Percentiles rank a stretch among this genome's conserved stretches.
These are phyloP conservation scores for Parus major DNA, from an alignment of 2,113 vertebrate genomes.

Conservation along the genomic window DNA sequence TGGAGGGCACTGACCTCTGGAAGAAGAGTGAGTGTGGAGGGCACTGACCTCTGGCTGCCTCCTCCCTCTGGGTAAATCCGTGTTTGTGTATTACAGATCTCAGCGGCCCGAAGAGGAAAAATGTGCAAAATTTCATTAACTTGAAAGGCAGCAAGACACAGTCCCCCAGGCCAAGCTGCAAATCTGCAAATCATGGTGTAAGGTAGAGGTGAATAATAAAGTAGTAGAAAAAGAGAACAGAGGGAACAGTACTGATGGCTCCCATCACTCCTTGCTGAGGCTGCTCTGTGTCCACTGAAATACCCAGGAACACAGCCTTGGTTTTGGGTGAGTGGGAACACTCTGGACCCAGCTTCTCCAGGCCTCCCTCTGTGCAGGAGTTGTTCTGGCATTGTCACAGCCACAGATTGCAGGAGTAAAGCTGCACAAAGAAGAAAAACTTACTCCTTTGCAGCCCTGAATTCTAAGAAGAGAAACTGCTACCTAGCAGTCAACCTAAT, in stretches of 20 bases:
- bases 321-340: not conserved
- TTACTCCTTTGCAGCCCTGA: not conserved
- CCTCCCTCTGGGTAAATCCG: not conserved
- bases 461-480: not conserved
- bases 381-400: not conserved
- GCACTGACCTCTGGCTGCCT: not conserved
- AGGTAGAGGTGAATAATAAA: not conserved
- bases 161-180: not conserved
- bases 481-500: not conserved
- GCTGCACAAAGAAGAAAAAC: not conserved
- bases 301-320: not conserved
- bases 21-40: not conserved
- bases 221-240: not conserved
- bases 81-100: fast-evolving
- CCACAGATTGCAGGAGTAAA: not conserved
- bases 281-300: not conserved
- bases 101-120: not conserved
- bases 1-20: not conserved
- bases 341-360: not conserved
- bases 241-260: not conserved
- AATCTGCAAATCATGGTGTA: not conserved
- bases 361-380: not conserved
- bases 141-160: not conserved
- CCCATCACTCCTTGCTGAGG: not conserved
- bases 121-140: not conserved